These are phyloP conservation scores for Zygaena filipendulae DNA, from an alignment of 2,888 invertebrate genomes.

Conservation along the genomic window DNA sequence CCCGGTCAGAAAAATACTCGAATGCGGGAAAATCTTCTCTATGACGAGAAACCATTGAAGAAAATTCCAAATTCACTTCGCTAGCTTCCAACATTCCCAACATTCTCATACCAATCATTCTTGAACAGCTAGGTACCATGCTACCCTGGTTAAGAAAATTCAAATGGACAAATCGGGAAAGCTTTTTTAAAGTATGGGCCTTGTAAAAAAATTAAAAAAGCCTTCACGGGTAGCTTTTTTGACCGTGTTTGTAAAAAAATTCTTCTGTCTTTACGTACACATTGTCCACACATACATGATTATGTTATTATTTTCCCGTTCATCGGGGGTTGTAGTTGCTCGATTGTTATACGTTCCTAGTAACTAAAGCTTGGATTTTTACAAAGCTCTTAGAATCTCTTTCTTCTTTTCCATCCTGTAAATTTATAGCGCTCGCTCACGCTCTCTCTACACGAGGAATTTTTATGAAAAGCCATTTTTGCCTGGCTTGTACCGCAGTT, in stretches of 20 bases:
- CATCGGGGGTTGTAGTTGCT: neutral
- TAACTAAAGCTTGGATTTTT: constrained; percentile 36
- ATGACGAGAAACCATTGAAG: constrained; percentile 41
- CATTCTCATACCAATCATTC: constrained; percentile 39
- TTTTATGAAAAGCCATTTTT: no score
- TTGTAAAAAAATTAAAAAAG: constrained; percentile 42
- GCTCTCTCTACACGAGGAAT: no score
- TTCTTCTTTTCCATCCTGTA: no score
- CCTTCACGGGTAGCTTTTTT: constrained; percentile 11
- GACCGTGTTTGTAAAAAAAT: constrained; percentile 21
- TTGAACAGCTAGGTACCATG: constrained; percentile 30
- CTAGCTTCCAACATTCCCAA: constrained; percentile 18
- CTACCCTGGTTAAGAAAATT: constrained; percentile 53
- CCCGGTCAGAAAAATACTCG: constrained; percentile 60
- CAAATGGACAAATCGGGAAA: constrained; percentile 55
- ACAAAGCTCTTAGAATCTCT: constrained; percentile 34
- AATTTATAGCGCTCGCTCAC: no score
- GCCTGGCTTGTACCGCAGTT: no score
- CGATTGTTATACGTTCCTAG: constrained; percentile 28
- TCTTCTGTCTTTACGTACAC: no score
- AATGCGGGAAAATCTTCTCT: constrained; percentile 65
- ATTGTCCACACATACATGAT: no score
- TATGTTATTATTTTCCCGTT: no score
- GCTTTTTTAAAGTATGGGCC: constrained; percentile 49
- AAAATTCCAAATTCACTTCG: no score